Base-by-base conservation (phyloP, 2,888 invertebrate species). In the Strigamia maritima region DNA sequence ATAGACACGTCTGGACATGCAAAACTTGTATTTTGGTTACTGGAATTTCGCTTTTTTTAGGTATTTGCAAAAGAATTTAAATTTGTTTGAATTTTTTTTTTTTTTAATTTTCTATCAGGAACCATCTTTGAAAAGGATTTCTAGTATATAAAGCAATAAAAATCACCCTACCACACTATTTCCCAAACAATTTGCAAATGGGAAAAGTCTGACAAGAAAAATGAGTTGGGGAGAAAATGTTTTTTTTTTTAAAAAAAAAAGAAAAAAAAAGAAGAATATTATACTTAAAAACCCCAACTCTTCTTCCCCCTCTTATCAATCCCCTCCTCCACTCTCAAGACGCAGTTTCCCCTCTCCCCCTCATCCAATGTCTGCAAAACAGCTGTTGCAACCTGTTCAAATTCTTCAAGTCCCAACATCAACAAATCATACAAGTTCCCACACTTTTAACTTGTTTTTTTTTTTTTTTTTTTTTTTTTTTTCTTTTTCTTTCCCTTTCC, bases 291-390 rank as follows among this genome's bases (percentile, higher is more conserved):
- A 8, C 60, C 60, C 79, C 75, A 74, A 75, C 80, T 60, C 79
- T 80, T 60, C 79, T 80, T 75, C 80, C 74, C 80, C 74, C 35
- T 80, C 44, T 44, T 44, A 44, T 44, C 44, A 44, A 44, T 44
- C 79, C 44, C 79, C 76, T 74, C 35, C 31, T 28, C 70, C 26
- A n/a, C 74, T 77, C 26, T 74, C 38, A 24, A 19, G 35, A 40
- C 24, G 75, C 75, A 35, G 70, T 79, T 44, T 22, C 70, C 28
- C 70, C 44, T 44, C 44, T 44, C 44, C 54, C 54, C 54, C 54
- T 54, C 54, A 54, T 44, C 8, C 19, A 19, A 19, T 54, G 54
- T 54, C 54, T 54, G 54, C 54, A 19, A 54, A 54, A 54, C 54
- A 54, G 54, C 54, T 54, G 54, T 54, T 54, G 54, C 54, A 54